Percentiles rank a stretch among this genome's conserved stretches.
These are phyloP conservation scores for Oreochromis grahami DNA, from an alignment of 2,797 vertebrate species.

Conservation along the genomic window DNA sequence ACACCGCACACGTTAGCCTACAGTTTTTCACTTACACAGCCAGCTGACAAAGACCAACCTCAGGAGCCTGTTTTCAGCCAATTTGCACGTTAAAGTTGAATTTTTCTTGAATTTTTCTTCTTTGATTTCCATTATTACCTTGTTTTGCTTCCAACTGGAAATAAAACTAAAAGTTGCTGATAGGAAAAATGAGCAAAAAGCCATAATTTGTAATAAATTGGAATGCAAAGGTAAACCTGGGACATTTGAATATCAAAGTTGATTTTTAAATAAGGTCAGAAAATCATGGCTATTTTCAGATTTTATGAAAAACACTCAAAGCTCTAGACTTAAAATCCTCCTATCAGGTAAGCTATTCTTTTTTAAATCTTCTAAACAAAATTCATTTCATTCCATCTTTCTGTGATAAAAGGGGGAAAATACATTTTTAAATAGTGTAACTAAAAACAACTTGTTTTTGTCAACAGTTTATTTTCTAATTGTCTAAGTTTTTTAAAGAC, in stretches of 20 bases:
- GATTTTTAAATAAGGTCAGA: background rate
- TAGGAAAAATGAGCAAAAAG: background rate
- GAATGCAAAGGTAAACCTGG: background rate
- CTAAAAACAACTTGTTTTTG: background rate
- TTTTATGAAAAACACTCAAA: background rate
- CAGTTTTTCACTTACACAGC: background rate
- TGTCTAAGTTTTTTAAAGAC: background rate
- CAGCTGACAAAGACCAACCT: background rate
- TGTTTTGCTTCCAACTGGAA: background rate
- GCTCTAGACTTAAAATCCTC: too few relatives aligned
- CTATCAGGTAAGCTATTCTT: too few relatives aligned
- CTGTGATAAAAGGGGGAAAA: background rate
- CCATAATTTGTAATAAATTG: background rate
- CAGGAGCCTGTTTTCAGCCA: background rate
- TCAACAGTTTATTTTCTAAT: background rate
- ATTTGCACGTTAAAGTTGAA: background rate
- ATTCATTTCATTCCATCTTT: background rate
- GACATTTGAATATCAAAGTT: background rate
- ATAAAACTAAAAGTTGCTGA: background rate
- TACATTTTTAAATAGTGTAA: fast-evolving
- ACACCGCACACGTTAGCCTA: fast-evolving
- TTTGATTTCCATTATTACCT: background rate
- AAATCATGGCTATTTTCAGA: background rate
- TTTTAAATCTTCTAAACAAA: background rate
- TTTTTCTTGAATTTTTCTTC: background rate